Evolutionary conservation across 2,797 vertebrate species (phyloP), one percentile per base, ranked within the genome.

Genomic region (Anas georgica): DNA sequence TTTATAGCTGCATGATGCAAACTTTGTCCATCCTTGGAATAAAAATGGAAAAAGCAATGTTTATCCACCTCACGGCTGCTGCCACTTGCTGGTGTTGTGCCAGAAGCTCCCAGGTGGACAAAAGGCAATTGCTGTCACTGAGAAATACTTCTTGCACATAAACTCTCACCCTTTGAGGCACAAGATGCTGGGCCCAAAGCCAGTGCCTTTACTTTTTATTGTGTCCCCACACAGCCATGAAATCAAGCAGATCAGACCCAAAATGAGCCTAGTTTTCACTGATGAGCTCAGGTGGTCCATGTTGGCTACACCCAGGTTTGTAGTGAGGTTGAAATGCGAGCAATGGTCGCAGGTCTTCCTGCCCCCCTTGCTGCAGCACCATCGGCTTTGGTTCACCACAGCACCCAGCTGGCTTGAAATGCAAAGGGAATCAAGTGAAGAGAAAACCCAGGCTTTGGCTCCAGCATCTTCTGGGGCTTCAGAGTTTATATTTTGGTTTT

Each of bases 171-270:
- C 11, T 81, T 37, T 58, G 62, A 86, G 39, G 31, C 50, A 63
- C 1, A 1, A 84, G 43, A 43, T 1, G 1, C 28, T 10, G 17
- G 22, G 33, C 10, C 28, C 6, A 2, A 85, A 77, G 33, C 6
- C 60, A 48, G 14, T 1, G 3, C 20, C 48, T 86, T 83, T 64
- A 43, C 25, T 80, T 68, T 11, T 3, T 33, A 28, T 80, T 59
- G 16, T 46, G 35, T 55, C n/a, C 31, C 35, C 56, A 5, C 0
- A 4, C 7, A 77, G 43, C n/a, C 26, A 31, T 22, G 56, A 89
- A 77, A 67, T 91, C 39, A 35, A 72, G 22, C 22, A 43, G 56
- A 63, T 35, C 63, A n/a, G 35, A 25, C 54, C 12, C 63, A 43
- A 86, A 90, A 7, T 29, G 17, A 80, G 35, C 41, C 54, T 23